Evolutionary conservation across 2,797 vertebrate genomes (phyloP).

Genomic region (Ceryle rudis): DNA sequence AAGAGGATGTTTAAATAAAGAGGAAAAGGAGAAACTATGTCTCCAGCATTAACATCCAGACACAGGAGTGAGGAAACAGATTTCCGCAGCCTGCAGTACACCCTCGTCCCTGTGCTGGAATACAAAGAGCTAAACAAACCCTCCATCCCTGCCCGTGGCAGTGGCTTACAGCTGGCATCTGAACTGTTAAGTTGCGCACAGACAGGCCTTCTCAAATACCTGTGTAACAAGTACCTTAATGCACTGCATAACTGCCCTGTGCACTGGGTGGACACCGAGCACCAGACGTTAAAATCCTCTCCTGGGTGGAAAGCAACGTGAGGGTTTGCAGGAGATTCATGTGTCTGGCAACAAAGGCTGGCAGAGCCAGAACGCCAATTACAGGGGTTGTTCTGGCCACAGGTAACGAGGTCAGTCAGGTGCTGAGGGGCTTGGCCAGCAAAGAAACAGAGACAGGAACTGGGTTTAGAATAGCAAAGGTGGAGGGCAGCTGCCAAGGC

Average conservation of each 20-base stretch:
- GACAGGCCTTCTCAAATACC: background rate
- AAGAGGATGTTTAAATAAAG: background rate
- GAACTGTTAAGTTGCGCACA: background rate
- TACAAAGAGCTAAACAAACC: accelerated
- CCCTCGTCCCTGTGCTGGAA: background rate
- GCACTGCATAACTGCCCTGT: background rate
- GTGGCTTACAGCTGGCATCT: background rate
- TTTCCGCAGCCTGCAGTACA: background rate
- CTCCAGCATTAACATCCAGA: background rate
- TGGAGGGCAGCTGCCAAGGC: background rate
- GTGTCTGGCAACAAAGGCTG: background rate
- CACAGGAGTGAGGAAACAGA: background rate
- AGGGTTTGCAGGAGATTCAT: background rate
- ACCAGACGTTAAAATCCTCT: no score
- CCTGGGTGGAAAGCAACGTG: accelerated
- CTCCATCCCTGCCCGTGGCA: background rate
- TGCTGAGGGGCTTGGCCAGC: background rate
- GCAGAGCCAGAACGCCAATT: background rate
- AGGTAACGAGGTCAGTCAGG: background rate
- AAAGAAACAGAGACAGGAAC: background rate
- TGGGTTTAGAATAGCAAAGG: background rate
- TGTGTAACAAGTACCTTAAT: background rate
- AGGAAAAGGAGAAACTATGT: background rate
- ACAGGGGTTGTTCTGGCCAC: background rate
- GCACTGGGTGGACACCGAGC: accelerated